Evolutionary conservation across 2,797 vertebrate genomes (phyloP).

Genomic region (Cyprinella venusta): DNA sequence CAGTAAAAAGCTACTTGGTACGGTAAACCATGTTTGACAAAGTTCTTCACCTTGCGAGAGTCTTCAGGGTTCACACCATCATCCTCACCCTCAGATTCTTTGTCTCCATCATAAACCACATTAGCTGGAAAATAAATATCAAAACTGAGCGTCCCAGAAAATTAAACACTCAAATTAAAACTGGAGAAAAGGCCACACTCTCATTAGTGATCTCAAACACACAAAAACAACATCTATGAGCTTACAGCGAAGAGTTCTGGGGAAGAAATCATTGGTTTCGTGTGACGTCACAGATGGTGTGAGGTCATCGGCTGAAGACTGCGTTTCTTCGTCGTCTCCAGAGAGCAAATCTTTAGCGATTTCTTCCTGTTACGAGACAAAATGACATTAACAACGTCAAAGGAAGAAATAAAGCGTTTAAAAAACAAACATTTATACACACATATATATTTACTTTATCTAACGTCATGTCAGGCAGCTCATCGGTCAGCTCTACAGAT

Average conservation of each 20-base stretch:
- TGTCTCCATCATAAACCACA: conserved; percentile 83
- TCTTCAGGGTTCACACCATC: conserved; percentile 84
- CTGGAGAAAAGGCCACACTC: not conserved
- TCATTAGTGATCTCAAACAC: not conserved
- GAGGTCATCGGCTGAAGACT: conserved; percentile 87
- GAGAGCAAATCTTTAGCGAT: conserved; percentile 87
- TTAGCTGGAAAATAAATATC: conserved; percentile 76
- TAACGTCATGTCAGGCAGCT: conserved; percentile 89
- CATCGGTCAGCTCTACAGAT: conserved; percentile 86
- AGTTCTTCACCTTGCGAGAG: conserved; percentile 79
- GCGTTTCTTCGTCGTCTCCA: conserved; percentile 84
- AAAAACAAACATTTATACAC: too few species aligned
- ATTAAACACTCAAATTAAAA: not conserved
- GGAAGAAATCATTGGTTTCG: conserved; percentile 86
- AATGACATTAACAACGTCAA: not conserved
- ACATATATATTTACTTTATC: conserved; percentile 81
- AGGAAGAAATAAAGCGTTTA: too few species aligned
- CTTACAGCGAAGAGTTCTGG: conserved; percentile 86
- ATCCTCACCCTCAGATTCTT: conserved; percentile 84
- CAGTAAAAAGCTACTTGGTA: not conserved
- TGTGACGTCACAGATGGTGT: conserved; percentile 87
- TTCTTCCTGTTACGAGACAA: conserved; percentile 75
- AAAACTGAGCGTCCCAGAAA: not conserved
- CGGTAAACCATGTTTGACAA: not conserved
- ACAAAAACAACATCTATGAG: not conserved